Evolutionary conservation across 2,797 vertebrate species (phyloP), one percentile per base, ranked within the genome.

Genomic region (Synaphobranchus kaupii): DNA sequence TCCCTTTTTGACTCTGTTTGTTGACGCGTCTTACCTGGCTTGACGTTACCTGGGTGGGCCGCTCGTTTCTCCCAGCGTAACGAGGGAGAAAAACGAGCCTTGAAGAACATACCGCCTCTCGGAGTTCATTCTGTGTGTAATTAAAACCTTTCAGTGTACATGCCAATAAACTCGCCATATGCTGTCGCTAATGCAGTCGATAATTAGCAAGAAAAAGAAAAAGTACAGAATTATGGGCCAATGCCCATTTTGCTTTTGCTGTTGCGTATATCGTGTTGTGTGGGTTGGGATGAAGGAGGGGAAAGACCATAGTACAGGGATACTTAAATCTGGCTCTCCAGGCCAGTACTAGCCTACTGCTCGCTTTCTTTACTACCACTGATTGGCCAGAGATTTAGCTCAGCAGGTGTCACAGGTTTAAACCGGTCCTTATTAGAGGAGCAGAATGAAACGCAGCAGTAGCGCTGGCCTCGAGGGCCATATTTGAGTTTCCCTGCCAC

Each of bases 81-180:
- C 39, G 31, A 44, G 34, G 31, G 3, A 39, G 31, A 31, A 39
- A 34, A 31, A 15, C 13, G 68, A 39, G 31, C 0, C 68, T 73
- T 34, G 31, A 39, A 39, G 3, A 20, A 76, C 31, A 39, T 8
- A 20, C 71, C 44, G 71, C 34, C 7, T 9, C 60, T 66, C n/a
- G 63, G 25, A 73, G 68, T 76, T 76, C 71, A 76, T 76, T 76
- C 20, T 20, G 71, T 76, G 71, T 76, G 71, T 39, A 39, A 76
- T 76, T 76, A 76, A 76, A 39, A 34, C 34, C 31, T 39, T 39
- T 76, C 71, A 4, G 34, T 44, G 17, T 76, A 44, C 31, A 15
- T 39, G 71, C 31, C 71, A 76, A 44, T 76, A 39, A 20, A 34
- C 71, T 44, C 71, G 44, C 71, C 34, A 76, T 76, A 76, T 39